Percentiles rank a stretch among this genome's conserved stretches.
phyloP scores from a whole-genome alignment of 1,140 invertebrate genomes.

The Saxidomus purpurata region DNA sequence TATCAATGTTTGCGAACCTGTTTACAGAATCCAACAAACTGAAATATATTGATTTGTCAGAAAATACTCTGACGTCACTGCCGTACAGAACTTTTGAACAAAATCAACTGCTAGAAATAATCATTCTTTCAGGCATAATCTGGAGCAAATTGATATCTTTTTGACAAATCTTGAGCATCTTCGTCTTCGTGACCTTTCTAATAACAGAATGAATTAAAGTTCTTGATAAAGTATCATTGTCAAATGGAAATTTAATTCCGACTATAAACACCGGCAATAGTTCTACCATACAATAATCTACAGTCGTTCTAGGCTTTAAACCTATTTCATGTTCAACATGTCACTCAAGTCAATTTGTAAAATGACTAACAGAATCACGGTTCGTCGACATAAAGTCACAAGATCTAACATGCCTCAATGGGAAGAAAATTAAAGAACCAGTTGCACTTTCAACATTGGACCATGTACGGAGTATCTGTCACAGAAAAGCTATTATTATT shows the following conservation, averaged over 20 bases:
- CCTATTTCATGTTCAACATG: background rate
- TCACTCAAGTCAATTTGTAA: background rate
- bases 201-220: background rate
- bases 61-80: background rate
- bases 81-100: background rate
- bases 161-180: background rate
- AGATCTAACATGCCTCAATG: background rate
- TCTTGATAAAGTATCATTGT: background rate
- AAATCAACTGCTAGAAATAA: background rate
- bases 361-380: background rate
- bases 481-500: background rate
- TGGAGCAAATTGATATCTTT: background rate
- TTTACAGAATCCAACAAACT: background rate
- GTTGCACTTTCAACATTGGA: background rate
- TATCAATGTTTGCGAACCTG: background rate
- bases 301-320: background rate
- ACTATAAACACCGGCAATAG: background rate
- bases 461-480: no score
- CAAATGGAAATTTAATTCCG: background rate
- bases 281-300: background rate
- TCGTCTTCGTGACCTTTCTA: background rate
- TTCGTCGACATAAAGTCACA: background rate
- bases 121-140: background rate
- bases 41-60: background rate
- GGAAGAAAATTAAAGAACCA: background rate